Conservation (phyloP, 1,140 invertebrate species). For the Drosophila albomicans region DNA sequence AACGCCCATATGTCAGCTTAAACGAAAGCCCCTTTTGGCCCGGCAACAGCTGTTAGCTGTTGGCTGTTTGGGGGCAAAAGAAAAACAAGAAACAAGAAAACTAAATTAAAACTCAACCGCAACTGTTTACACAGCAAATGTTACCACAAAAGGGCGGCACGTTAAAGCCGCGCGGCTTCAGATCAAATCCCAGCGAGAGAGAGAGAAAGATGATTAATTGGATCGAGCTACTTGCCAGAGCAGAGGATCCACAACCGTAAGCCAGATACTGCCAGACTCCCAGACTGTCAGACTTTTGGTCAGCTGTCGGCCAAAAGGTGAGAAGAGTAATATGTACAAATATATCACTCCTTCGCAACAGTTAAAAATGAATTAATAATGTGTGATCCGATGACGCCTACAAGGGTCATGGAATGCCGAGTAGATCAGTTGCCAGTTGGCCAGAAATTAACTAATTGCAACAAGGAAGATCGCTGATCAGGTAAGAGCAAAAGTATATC, state of each 20-base stretch:
- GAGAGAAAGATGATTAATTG: slow-evolving; percentile 71
- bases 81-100: slow-evolving; percentile 60
- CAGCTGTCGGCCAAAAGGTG: slow-evolving; percentile 60
- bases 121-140: slow-evolving; percentile 83
- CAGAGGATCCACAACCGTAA: slow-evolving; percentile 28
- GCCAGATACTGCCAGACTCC: background rate
- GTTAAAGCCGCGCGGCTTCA: slow-evolving; percentile 28
- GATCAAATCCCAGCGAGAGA: slow-evolving; percentile 46
- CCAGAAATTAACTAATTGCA: slow-evolving; percentile 45
- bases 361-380: slow-evolving; percentile 80
- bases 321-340: slow-evolving; percentile 83
- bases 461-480: background rate
- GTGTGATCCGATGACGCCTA: slow-evolving; percentile 67
- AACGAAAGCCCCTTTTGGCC: slow-evolving; percentile 49
- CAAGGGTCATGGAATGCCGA: slow-evolving; percentile 8
- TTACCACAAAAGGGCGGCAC: slow-evolving; percentile 69
- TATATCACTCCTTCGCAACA: slow-evolving; percentile 78
- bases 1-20: slow-evolving; percentile 82
- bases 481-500: background rate
- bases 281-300: slow-evolving; percentile 35
- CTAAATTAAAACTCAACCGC: slow-evolving; percentile 77
- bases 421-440: slow-evolving; percentile 51
- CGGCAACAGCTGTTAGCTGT: slow-evolving; percentile 58
- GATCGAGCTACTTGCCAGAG: slow-evolving; percentile 54
- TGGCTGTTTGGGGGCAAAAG: slow-evolving; percentile 15